Percentiles rank a stretch among this genome's conserved stretches.
Conservation (phyloP, 1,140 invertebrate genomes). For the Gonioctena quinquepunctata region DNA sequence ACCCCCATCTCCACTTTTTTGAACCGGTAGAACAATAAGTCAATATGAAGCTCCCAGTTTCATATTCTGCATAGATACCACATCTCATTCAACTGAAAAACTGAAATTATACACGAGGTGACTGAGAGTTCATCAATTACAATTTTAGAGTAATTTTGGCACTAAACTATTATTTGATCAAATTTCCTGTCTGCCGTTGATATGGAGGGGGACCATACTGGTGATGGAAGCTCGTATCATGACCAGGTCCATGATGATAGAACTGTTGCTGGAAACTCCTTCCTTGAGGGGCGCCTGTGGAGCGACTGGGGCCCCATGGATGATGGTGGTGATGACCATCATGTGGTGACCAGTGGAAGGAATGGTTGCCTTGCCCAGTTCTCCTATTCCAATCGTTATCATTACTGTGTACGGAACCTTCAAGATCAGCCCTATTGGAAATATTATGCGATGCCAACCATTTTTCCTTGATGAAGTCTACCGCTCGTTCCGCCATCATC, state of each 20-base stretch:
- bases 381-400: background rate
- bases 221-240: background rate
- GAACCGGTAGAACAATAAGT: too few species aligned
- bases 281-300: too few species aligned
- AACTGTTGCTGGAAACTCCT: background rate
- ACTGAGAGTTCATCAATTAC: too few species aligned
- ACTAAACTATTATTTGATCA: too few species aligned
- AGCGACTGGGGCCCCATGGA: too few species aligned
- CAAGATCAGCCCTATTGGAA: constrained; percentile 1
- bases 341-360: background rate
- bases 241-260: background rate
- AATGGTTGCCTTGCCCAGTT: background rate
- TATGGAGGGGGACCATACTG: background rate
- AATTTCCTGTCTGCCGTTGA: background rate
- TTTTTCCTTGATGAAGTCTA: constrained; percentile 75
- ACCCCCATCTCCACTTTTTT: too few species aligned
- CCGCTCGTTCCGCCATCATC: constrained; percentile 83
- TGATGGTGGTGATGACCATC: background rate
- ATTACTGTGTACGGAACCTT: background rate
- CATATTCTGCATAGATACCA: too few species aligned
- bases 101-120: too few species aligned
- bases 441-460: constrained; percentile 43
- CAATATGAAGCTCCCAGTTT: too few species aligned
- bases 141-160: too few species aligned
- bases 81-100: too few species aligned